A percentile compares a stretch with the other conserved stretches of the same genome.
These are phyloP conservation scores for Crotalus horridus DNA, from an alignment of 2,113 vertebrate genomes.

Conservation along the genomic window DNA sequence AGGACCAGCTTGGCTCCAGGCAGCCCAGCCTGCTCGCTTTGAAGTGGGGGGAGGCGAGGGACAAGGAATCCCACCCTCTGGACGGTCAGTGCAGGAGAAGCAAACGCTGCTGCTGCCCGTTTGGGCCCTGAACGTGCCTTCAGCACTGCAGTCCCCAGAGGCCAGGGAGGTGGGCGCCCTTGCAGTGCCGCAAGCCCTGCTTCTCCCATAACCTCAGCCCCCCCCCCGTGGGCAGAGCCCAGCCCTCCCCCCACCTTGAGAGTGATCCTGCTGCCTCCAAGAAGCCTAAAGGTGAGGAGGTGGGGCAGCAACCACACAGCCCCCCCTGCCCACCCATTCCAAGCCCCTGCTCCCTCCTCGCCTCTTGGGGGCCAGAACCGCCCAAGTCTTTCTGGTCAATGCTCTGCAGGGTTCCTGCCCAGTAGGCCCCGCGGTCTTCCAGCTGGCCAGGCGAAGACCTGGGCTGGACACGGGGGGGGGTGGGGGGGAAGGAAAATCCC, in stretches of 20 bases:
- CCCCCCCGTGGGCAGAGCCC: neutral
- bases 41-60: neutral
- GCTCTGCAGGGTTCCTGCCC: too few relatives aligned
- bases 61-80: neutral
- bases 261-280: neutral
- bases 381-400: neutral
- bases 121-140: neutral
- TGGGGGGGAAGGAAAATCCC: neutral
- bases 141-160: neutral
- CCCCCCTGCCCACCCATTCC: neutral
- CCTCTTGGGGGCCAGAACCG: neutral
- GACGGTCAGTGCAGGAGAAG: too few relatives aligned
- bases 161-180: neutral
- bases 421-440: neutral
- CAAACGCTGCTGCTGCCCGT: too few relatives aligned
- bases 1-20: neutral
- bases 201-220: neutral
- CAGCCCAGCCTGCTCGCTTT: neutral
- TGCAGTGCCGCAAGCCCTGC: accelerated
- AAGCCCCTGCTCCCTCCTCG: neutral
- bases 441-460: neutral
- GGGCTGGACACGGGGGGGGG: neutral
- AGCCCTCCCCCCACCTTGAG: neutral
- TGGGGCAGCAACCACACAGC: neutral
- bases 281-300: neutral